Evolutionary conservation across 2,797 vertebrate species (phyloP).

Genomic region (Bucorvus abyssinicus): DNA sequence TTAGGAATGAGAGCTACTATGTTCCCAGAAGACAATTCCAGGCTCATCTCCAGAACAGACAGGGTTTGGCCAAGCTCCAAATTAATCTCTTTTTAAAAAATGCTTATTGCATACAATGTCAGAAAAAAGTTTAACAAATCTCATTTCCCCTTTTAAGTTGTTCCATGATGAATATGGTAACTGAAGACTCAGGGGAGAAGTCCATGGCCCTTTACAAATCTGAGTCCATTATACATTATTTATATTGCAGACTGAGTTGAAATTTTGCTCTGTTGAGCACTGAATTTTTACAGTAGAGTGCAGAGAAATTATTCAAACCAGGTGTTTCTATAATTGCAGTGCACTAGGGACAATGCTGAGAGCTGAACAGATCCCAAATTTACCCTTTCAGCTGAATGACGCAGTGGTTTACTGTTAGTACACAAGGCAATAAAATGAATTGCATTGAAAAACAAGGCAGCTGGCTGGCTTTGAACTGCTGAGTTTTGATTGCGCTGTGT

Average conservation of each 20-base stretch:
- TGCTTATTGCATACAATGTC: background rate
- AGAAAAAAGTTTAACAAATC: background rate
- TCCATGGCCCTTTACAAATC: background rate
- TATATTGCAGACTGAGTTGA: background rate
- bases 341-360: background rate
- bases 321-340: conserved; percentile 49
- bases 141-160: conserved; percentile 1
- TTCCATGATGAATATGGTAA: background rate
- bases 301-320: conserved; percentile 29
- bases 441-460: background rate
- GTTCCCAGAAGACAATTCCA: background rate
- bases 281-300: background rate
- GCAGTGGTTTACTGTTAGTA: background rate
- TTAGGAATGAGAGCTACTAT: background rate
- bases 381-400: conserved; percentile 3
- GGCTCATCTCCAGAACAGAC: background rate
- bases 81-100: background rate
- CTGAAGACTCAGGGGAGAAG: background rate
- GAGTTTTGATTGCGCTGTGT: conserved; percentile 11
- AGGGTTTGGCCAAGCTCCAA: background rate
- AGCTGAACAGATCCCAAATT: background rate
- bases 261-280: conserved; percentile 11
- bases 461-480: background rate
- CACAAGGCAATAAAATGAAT: conserved; percentile 14
- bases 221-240: background rate